phyloP scores from a whole-genome alignment of 2,888 invertebrate species.

The Aphrophora alni region DNA sequence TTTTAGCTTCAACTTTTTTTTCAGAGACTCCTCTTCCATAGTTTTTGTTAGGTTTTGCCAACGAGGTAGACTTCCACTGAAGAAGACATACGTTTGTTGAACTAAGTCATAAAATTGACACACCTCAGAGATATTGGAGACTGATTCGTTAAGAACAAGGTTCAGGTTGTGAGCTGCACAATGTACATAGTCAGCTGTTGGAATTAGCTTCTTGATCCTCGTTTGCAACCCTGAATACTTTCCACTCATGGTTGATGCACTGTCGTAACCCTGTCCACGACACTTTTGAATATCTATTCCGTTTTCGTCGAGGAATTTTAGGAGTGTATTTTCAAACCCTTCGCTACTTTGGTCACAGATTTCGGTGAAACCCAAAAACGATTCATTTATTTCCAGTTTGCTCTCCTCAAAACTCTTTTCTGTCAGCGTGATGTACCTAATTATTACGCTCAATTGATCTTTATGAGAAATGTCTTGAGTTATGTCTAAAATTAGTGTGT shows the following conservation, averaged over 20 bases:
- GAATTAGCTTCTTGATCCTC: not conserved
- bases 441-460: slow-evolving; percentile 16
- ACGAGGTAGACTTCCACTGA: too few species aligned
- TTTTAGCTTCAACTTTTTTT: slow-evolving; percentile 17
- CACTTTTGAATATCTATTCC: not conserved
- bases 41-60: too few species aligned
- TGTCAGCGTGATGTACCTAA: slow-evolving; percentile 21
- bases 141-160: too few species aligned
- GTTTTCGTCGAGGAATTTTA: too few species aligned
- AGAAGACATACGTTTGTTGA: slow-evolving; percentile 16
- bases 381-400: slow-evolving; percentile 13
- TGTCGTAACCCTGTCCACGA: slow-evolving; percentile 18
- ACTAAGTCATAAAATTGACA: slow-evolving; percentile 16
- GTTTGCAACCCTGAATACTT: slow-evolving; percentile 12
- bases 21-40: too few species aligned
- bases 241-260: slow-evolving; percentile 15
- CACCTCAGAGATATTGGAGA: slow-evolving; percentile 16
- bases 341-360: slow-evolving; percentile 17
- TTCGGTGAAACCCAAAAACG: not conserved
- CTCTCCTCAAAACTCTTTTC: slow-evolving; percentile 14
- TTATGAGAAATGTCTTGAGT: slow-evolving; percentile 14
- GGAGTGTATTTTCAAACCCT: not conserved
- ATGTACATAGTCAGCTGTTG: slow-evolving; percentile 21
- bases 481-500: slow-evolving; percentile 18
- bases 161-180: slow-evolving; percentile 27